A percentile compares a stretch with the other conserved stretches of the same genome.
Evolutionary conservation across 1,140 invertebrate species (phyloP).

Genomic region (Drosophila micromelanica): DNA sequence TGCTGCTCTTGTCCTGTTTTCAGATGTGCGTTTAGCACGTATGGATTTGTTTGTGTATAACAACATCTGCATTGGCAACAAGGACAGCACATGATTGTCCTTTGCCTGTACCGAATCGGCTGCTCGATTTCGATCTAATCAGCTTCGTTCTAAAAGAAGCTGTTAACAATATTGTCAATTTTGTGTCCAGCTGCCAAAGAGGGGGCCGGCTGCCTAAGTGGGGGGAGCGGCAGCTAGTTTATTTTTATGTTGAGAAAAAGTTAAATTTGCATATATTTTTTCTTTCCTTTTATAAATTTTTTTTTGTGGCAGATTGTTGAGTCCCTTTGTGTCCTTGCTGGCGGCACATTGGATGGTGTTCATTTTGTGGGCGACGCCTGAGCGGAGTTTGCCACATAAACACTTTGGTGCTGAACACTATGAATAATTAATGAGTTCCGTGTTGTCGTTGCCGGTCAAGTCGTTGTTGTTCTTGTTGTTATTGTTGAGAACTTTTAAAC

Average conservation of each 20-base stretch:
- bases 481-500: conserved; percentile 29
- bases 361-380: conserved; percentile 66
- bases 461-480: conserved; percentile 17
- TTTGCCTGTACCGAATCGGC: background rate
- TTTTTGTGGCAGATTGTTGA: conserved; percentile 24
- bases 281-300: background rate
- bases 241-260: conserved; percentile 72
- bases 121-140: conserved; percentile 65
- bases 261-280: conserved; percentile 69
- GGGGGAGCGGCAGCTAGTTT: conserved; percentile 61
- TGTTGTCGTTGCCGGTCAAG: conserved; percentile 40
- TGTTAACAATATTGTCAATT: conserved; percentile 81
- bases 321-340: conserved; percentile 55
- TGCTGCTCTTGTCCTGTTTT: conserved; percentile 21
- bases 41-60: conserved; percentile 35
- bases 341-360: conserved; percentile 24
- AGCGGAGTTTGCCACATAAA: conserved; percentile 66
- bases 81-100: conserved; percentile 30
- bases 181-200: conserved; percentile 22
- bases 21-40: conserved; percentile 59
- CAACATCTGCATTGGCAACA: conserved; percentile 1
- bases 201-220: conserved; percentile 14
- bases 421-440: conserved; percentile 78
- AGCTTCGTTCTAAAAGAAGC: conserved; percentile 70
- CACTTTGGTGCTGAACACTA: conserved; percentile 76